Percentiles rank a stretch among this genome's conserved stretches.
These are phyloP conservation scores for Tylochromis polylepis DNA, from an alignment of 2,113 vertebrate species.

Conservation along the genomic window DNA sequence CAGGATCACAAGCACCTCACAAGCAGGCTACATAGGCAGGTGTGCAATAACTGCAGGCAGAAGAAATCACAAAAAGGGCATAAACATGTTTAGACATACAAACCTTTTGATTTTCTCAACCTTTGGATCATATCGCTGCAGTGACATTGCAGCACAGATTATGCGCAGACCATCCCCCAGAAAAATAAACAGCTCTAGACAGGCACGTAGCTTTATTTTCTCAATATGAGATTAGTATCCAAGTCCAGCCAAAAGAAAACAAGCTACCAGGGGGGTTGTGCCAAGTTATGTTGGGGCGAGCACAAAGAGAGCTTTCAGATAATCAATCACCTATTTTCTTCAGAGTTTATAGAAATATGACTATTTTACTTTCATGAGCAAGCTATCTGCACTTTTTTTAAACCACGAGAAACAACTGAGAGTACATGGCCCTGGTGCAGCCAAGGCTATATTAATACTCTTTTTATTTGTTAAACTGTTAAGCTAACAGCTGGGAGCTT, in stretches of 20 bases:
- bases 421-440: not conserved
- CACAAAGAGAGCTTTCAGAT: slow-evolving; percentile 30
- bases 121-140: not conserved
- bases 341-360: not conserved
- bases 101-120: not conserved
- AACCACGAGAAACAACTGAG: not conserved
- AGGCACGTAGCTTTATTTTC: not conserved
- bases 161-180: not conserved
- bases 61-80: not conserved
- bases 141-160: not conserved
- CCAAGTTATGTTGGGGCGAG: not conserved
- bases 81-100: not conserved
- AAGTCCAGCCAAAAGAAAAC: not conserved
- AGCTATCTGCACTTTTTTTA: not conserved
- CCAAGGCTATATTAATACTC: not conserved
- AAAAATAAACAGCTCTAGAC: not conserved
- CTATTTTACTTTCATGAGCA: not conserved
- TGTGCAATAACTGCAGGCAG: not conserved
- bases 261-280: not conserved
- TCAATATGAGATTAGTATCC: slow-evolving; percentile 3
- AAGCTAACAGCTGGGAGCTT: not conserved
- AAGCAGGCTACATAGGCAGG: not conserved
- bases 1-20: not conserved
- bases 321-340: not conserved
- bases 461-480: not conserved